Conservation (phyloP, 2,113 vertebrate genomes). For the Amphilophus citrinellus region DNA sequence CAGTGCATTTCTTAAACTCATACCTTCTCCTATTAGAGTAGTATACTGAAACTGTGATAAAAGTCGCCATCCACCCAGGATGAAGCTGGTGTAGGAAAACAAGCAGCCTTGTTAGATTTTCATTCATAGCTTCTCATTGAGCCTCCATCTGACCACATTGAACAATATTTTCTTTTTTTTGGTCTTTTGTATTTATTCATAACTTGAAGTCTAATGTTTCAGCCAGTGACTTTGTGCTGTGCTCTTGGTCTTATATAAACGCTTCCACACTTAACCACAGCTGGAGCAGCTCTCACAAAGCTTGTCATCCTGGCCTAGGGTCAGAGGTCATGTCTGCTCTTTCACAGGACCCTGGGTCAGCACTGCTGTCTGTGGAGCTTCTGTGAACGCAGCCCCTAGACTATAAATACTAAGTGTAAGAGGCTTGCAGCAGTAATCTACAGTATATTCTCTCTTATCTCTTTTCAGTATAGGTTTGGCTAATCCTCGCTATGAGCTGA, state of each 20-base stretch:
- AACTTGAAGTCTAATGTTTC: slow-evolving; percentile 43
- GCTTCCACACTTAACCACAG: slow-evolving; percentile 44
- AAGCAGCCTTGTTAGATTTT: slow-evolving; percentile 26
- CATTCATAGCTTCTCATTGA: not conserved
- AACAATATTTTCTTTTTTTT: not conserved
- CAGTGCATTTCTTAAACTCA: not conserved
- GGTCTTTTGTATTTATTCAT: slow-evolving; percentile 28
- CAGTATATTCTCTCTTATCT: slow-evolving; percentile 63
- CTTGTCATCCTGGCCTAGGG: slow-evolving; percentile 23
- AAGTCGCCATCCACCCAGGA: slow-evolving; percentile 34
- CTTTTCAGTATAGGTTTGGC: slow-evolving; percentile 64
- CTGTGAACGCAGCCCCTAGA: slow-evolving; percentile 44
- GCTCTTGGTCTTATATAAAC: slow-evolving; percentile 58
- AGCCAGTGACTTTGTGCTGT: slow-evolving; percentile 62
- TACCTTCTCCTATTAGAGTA: not conserved
- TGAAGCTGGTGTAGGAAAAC: slow-evolving; percentile 17
- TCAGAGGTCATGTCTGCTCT: slow-evolving; percentile 40
- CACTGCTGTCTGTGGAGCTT: slow-evolving; percentile 29
- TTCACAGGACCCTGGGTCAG: slow-evolving; percentile 13
- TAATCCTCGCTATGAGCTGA: slow-evolving; percentile 57
- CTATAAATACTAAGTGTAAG: slow-evolving; percentile 67
- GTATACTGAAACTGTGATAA: slow-evolving; percentile 37
- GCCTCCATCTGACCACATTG: slow-evolving; percentile 15
- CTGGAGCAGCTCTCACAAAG: slow-evolving; percentile 14
- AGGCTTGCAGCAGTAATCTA: slow-evolving; percentile 59